Conservation (phyloP, 2,113 vertebrate species). For the Cephalopholis sonnerati region DNA sequence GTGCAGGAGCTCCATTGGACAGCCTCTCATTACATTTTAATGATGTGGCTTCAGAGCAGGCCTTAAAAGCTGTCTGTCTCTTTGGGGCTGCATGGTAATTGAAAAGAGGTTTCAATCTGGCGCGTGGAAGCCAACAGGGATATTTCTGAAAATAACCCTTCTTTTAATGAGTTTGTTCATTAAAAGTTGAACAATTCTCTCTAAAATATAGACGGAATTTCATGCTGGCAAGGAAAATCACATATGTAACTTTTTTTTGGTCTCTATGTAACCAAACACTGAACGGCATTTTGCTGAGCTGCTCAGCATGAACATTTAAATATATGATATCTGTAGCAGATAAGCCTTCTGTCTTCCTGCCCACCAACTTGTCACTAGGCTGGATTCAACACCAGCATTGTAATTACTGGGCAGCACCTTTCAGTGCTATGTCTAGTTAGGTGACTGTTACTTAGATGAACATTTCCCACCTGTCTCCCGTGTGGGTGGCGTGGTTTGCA, state of each 20-base stretch:
- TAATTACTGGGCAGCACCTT: too few species aligned
- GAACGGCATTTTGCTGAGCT: neutral
- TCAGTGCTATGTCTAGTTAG: too few species aligned
- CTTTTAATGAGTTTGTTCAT: conserved; percentile 82
- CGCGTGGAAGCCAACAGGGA: conserved; percentile 70
- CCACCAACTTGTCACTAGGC: too few species aligned
- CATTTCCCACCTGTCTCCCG: too few species aligned
- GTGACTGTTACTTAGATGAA: too few species aligned
- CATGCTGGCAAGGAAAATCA: conserved; percentile 13
- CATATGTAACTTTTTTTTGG: conserved; percentile 7
- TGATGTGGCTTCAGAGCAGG: conserved; percentile 71
- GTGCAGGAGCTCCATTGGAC: conserved; percentile 49
- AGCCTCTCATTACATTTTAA: conserved; percentile 71
- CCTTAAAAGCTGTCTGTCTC: conserved; percentile 71
- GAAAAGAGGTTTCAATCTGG: conserved; percentile 77
- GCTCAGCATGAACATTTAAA: neutral
- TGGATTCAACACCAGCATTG: too few species aligned
- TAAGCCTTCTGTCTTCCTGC: too few species aligned
- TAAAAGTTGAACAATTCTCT: conserved; percentile 73
- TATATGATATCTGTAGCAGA: too few species aligned
- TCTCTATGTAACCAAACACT: neutral
- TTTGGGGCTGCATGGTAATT: conserved; percentile 72
- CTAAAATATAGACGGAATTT: conserved; percentile 54
- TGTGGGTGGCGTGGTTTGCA: too few species aligned
- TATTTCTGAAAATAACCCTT: conserved; percentile 75